These are phyloP conservation scores for Notiomystis cincta DNA, from an alignment of 2,113 vertebrate species.

Conservation along the genomic window DNA sequence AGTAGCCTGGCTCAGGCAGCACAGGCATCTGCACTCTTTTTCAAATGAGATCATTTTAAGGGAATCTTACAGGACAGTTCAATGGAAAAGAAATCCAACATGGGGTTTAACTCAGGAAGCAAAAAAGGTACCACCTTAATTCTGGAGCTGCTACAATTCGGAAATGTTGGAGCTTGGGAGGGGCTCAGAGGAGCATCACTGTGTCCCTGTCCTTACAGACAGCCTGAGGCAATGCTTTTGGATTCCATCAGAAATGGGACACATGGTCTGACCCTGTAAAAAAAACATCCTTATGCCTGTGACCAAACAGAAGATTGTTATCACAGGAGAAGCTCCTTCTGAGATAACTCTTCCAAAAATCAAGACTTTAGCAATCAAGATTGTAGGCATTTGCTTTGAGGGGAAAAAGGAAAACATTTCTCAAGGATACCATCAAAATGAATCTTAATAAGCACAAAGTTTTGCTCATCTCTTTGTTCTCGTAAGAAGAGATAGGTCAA, in stretches of 20 bases:
- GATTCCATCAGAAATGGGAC: not conserved
- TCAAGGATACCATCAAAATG: not conserved
- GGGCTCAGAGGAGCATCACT: not conserved
- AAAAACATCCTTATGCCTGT: not conserved
- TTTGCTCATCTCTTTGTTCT: not conserved
- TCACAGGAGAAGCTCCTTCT: not conserved
- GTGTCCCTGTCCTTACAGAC: not conserved
- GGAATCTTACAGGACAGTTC: not conserved
- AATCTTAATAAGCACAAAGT: not conserved
- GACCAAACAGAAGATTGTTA: not conserved
- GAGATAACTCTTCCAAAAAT: not conserved
- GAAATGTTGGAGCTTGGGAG: not conserved
- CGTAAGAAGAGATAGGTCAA: not conserved
- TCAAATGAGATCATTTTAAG: not conserved
- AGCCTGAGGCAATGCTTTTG: not conserved
- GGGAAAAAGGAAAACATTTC: not conserved
- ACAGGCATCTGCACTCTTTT: not conserved
- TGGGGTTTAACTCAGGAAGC: not conserved
- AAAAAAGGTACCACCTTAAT: not conserved
- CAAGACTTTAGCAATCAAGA: not conserved
- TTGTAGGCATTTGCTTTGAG: not conserved
- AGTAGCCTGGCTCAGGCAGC: not conserved
- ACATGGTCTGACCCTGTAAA: not conserved
- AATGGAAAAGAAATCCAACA: not conserved
- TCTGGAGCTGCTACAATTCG: not conserved